Conservation (phyloP, 2,113 vertebrate genomes). For the Colaptes auratus region DNA sequence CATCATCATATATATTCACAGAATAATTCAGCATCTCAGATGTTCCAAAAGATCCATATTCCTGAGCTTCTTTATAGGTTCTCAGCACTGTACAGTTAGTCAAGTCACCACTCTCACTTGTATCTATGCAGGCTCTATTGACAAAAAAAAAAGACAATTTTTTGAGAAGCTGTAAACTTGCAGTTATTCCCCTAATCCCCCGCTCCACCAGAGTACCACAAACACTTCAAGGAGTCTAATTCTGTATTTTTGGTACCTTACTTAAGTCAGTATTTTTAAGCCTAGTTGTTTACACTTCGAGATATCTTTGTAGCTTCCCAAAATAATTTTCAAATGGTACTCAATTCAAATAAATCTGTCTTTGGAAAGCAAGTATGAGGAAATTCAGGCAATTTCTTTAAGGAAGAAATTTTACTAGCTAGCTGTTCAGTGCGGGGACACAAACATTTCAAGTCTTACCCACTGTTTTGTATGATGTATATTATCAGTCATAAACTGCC, state of each 20-base stretch:
- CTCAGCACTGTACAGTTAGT: conserved; percentile 84
- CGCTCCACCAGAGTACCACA: neutral
- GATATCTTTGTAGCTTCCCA: neutral
- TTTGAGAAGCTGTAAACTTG: neutral
- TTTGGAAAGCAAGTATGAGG: neutral
- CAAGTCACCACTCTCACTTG: conserved; percentile 90
- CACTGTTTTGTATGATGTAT: neutral
- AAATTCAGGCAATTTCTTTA: neutral
- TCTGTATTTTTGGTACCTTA: neutral
- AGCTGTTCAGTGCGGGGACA: neutral
- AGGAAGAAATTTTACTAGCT: neutral
- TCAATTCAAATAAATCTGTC: neutral
- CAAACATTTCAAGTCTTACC: neutral
- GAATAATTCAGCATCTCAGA: conserved; percentile 99
- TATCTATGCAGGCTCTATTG: conserved; percentile 91
- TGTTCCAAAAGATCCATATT: conserved; percentile 91
- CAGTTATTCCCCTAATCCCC: rapidly evolving
- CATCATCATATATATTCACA: conserved; percentile 95
- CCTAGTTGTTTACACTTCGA: neutral
- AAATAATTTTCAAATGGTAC: neutral
- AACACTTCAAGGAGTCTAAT: neutral
- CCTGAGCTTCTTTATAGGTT: conserved; percentile 90
- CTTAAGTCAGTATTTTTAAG: neutral
- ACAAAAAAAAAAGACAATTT: neutral
- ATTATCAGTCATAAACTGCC: neutral